Percentiles rank a stretch among this genome's conserved stretches.
phyloP scores from a whole-genome alignment of 2,888 invertebrate species.

The Chalcosyrphus nemorum region DNA sequence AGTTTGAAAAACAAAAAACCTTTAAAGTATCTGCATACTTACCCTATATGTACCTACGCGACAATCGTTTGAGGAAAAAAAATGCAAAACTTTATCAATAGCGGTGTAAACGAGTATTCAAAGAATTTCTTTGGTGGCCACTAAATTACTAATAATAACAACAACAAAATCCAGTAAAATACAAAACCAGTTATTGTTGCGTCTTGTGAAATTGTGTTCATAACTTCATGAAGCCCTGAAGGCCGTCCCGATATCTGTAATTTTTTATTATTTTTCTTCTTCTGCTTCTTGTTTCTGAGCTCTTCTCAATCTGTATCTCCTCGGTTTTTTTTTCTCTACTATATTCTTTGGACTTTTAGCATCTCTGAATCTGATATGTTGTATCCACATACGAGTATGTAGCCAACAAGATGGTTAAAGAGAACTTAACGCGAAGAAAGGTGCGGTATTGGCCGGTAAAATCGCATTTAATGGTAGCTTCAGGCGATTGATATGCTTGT shows the following conservation, averaged over 20 bases:
- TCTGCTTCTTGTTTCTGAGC: no score
- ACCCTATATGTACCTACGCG: background rate
- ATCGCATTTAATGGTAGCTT: conserved; percentile 29
- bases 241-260: conserved; percentile 52
- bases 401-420: conserved; percentile 4
- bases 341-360: conserved; percentile 27
- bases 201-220: conserved; percentile 60
- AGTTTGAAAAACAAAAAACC: no score
- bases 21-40: background rate
- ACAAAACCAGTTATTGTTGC: conserved; percentile 61
- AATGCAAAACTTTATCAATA: conserved; percentile 25
- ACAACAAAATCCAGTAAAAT: background rate
- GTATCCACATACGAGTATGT: conserved; percentile 5
- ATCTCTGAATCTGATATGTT: background rate
- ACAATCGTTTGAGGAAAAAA: background rate
- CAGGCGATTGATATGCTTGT: conserved; percentile 53
- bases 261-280: background rate
- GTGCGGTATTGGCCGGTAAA: conserved; percentile 60
- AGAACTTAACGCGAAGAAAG: conserved; percentile 36
- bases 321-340: background rate
- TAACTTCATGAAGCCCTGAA: conserved; percentile 64
- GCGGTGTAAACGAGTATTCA: conserved; percentile 40
- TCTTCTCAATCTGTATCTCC: background rate
- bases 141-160: conserved; percentile 5
- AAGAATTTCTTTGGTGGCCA: conserved; percentile 41